Conservation (phyloP, 2,797 vertebrate species). For the Paramormyrops hopkinsi region DNA sequence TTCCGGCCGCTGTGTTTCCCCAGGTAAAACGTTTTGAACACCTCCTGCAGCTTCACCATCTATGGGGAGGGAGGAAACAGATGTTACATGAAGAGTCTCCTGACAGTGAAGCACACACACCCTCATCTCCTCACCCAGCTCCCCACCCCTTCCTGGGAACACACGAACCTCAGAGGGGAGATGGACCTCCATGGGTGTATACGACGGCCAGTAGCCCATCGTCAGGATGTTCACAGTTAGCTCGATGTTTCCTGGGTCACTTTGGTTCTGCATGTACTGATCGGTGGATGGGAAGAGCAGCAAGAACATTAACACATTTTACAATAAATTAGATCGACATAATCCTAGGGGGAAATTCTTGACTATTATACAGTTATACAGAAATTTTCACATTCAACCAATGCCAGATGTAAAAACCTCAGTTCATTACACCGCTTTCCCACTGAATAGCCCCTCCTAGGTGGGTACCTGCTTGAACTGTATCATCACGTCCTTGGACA, state of each 20-base stretch:
- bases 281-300: constrained; percentile 5
- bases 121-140: neutral
- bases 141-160: neutral
- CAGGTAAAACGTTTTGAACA: constrained; percentile 98
- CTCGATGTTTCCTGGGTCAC: constrained; percentile 96
- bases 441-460: neutral
- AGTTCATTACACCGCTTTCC: neutral
- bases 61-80: constrained; percentile 48
- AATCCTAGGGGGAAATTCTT: neutral
- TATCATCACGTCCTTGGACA: constrained; percentile 99
- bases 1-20: constrained; percentile 98
- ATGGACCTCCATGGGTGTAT: constrained; percentile 96
- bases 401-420: neutral
- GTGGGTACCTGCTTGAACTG: constrained; percentile 93
- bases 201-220: constrained; percentile 99
- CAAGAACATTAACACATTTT: neutral
- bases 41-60: constrained; percentile 97
- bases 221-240: constrained; percentile 98
- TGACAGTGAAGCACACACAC: neutral
- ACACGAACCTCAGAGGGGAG: constrained; percentile 84
- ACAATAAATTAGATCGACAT: neutral
- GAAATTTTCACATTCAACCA: neutral
- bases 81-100: neutral
- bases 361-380: neutral
- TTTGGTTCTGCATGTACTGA: constrained; percentile 98